Evolutionary conservation across 2,113 vertebrate species (phyloP), one percentile per base, ranked within the genome.

Genomic region (Neogale vison): DNA sequence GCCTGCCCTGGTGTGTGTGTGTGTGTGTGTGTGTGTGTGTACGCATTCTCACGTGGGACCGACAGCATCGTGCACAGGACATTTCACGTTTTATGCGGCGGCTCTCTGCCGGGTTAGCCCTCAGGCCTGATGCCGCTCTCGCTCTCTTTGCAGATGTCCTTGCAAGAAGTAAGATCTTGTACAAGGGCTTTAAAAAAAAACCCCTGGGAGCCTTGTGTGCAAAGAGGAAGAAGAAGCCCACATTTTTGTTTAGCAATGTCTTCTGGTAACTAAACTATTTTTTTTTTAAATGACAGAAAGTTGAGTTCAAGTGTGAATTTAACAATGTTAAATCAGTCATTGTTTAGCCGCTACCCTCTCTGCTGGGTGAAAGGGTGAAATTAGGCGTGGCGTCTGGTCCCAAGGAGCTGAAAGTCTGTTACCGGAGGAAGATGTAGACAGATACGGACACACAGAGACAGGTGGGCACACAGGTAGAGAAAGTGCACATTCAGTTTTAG

Each of bases 261-360:
- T 96, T 82, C 9, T 7, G 57, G 55, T 63, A 80, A 96, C 76
- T 84, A 90, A 89, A 86, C 81, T 81, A 13, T 18, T 36, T 65
- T 36, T 55, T 42, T 36, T 65, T 45, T n/a, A 29, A 90, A 77
- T 39, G 84, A 93, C 59, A 92, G n/a, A 61, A 84, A 52, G 31
- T 52, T 92, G 88, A 31, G 88, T 65, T 26, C 57, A 13, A 42
- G 39, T 65, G 67, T 86, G 39, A 88, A 67, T 55, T 88, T 71
- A 96, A 88, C 85, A 93, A 88, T 18, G 13, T 31, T 63, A 86
- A 93, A 77, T 74, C 67, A 86, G 1, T 87, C 13, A 83, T 23
- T 50, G n/a, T 42, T 10, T 42, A 23, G 31, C 23, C 59, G 39
- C 59, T 36, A 11, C 45, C 23, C 69, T 90, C 77, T 93, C 50